Evolutionary conservation across 2,113 vertebrate genomes (phyloP).

Genomic region (Charina bottae): DNA sequence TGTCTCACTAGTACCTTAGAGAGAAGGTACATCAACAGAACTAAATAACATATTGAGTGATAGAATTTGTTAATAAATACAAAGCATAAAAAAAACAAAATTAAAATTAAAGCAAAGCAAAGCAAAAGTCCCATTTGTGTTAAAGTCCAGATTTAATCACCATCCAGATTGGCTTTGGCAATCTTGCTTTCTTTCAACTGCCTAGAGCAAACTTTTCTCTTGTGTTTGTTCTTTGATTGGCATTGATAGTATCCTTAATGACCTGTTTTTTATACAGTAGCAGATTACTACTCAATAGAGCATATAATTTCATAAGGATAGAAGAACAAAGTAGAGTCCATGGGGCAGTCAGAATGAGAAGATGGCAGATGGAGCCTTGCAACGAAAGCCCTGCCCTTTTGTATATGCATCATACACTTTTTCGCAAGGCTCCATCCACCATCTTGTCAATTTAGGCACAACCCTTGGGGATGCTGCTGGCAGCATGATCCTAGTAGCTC

Average conservation of each 20-base stretch:
- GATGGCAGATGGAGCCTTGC: background rate
- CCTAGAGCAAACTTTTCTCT: slow-evolving; percentile 47
- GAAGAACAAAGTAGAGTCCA: background rate
- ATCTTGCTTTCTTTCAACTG: slow-evolving; percentile 47
- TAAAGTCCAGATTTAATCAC: slow-evolving; percentile 39
- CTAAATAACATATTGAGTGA: background rate
- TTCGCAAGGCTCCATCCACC: background rate
- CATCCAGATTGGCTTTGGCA: slow-evolving; percentile 19
- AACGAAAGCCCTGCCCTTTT: background rate
- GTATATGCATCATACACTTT: no score
- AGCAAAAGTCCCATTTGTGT: background rate
- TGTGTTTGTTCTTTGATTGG: slow-evolving; percentile 42
- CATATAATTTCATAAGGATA: slow-evolving; percentile 75
- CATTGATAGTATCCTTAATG: slow-evolving; percentile 50
- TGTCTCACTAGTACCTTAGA: background rate
- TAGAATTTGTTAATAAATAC: slow-evolving; percentile 30
- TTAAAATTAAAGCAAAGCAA: background rate
- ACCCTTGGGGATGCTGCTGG: background rate
- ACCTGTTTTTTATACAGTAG: slow-evolving; percentile 73
- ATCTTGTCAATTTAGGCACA: background rate
- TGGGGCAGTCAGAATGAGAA: background rate
- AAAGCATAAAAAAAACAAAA: slow-evolving; percentile 7
- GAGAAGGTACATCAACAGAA: background rate
- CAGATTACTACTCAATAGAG: slow-evolving; percentile 58
- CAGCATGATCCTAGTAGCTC: slow-evolving; percentile 55